Base-by-base conservation (phyloP, 2,113 vertebrate species). In the Papio anubis region DNA sequence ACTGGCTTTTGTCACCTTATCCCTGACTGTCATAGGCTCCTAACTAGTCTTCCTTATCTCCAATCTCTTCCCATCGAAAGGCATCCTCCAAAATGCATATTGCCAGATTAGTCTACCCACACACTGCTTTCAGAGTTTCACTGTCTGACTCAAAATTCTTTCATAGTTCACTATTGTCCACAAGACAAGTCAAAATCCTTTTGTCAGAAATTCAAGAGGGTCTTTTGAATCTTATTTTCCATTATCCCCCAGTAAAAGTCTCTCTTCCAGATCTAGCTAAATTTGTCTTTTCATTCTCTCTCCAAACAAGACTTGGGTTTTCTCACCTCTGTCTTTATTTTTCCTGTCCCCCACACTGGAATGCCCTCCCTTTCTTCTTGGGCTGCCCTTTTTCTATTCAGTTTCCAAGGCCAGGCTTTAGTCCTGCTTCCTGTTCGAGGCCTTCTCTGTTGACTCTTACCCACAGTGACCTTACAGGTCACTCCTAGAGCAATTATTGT, bases 131-230 rank as follows among this genome's bases (percentile, higher is more conserved):
- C 68, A 85, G 32, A 40, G 17, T 96, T 90, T 94, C 20, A 76
- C 27, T 80, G 10, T 88, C 55, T 86, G 45, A 76, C 43, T 78
- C n/a, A 73, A 79, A 95, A 93, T 3, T 25, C 35, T 95, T 85
- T 88, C 32, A 50, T 82, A 6, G 43, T 73, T 94, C 52, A 52
- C 48, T 55, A 27, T 66, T 93, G 32, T 89, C n/a, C 88, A 86
- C 3, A 93, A 48, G 35, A 93, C 93, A 90, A 88, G 38, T 84
- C 50, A n/a, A 73, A 97, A 91, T 89, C 30, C 21, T 88, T 88
- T 96, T 55, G 61, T 88, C 27, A 80, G 55, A 92, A 96, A 95
- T 85, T 94, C 50, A 97, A 86, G 72, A 92, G 30, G 7, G 5
- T 10, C 16, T 96, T 96, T 94, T 86, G 27, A 93, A 45, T 90